phyloP scores from a whole-genome alignment of 2,797 vertebrate genomes.

The Enteromius anoplus region DNA sequence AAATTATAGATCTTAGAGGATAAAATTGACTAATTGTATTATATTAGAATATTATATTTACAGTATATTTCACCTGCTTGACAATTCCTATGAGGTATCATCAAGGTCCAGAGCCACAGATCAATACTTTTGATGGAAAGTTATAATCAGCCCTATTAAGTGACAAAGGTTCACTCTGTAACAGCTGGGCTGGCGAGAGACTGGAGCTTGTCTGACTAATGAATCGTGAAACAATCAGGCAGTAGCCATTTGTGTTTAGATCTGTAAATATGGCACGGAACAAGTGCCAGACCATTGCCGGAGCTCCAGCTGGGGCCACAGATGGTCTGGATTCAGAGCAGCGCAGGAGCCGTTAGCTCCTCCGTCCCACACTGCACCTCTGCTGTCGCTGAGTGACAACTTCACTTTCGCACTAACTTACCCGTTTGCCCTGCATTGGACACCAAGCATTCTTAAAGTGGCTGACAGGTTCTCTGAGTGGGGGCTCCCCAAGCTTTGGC shows the following conservation, averaged over 20 bases:
- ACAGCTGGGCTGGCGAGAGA: conserved; percentile 99
- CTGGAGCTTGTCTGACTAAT: conserved; percentile 99
- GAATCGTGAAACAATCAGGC: conserved; percentile 99
- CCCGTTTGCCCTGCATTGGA: conserved; percentile 65
- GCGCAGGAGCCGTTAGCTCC: conserved; percentile 83
- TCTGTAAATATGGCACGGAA: conserved; percentile 99
- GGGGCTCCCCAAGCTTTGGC: conserved; percentile 58
- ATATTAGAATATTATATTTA: not conserved
- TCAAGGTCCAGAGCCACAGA: conserved; percentile 87
- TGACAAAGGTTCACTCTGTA: conserved; percentile 99
- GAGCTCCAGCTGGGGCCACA: conserved; percentile 99
- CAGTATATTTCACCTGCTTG: not conserved
- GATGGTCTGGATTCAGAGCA: conserved; percentile 98
- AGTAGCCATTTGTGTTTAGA: conserved; percentile 99
- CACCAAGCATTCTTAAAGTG: conserved; percentile 66
- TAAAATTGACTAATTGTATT: not conserved
- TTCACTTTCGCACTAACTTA: conserved; percentile 80
- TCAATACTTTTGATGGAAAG: conserved; percentile 99
- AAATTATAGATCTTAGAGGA: not conserved
- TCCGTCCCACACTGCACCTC: conserved; percentile 80
- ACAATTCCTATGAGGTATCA: conserved; percentile 23
- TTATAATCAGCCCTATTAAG: conserved; percentile 99
- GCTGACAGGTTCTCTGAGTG: conserved; percentile 54
- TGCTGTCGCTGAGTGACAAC: conserved; percentile 83
- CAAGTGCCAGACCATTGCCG: conserved; percentile 99